phyloP scores from a whole-genome alignment of 2,113 vertebrate species.

The Daboia siamensis region DNA sequence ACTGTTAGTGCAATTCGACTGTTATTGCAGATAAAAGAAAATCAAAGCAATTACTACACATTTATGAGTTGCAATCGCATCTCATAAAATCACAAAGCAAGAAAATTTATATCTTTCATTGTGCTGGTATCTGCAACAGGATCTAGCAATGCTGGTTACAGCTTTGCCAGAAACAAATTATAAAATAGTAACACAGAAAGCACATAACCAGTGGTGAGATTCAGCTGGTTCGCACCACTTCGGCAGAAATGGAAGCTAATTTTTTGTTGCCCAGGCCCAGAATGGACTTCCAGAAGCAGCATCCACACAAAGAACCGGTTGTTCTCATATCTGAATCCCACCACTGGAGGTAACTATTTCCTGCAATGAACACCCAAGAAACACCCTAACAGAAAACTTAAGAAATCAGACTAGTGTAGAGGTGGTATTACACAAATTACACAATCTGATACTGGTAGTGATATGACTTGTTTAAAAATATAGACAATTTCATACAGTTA shows the following conservation, averaged over 20 bases:
- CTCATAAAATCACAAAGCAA: neutral
- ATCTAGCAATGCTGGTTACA: conserved; percentile 11
- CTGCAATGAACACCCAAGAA: neutral
- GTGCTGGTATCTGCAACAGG: neutral
- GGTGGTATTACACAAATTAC: neutral
- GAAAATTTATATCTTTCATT: neutral
- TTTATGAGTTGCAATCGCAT: neutral
- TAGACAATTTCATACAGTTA: neutral
- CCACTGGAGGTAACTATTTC: neutral
- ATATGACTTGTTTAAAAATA: neutral
- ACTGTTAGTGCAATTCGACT: no score
- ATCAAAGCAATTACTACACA: neutral
- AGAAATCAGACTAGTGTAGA: neutral
- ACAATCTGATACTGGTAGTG: neutral
- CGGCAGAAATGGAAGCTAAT: no score
- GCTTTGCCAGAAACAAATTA: conserved; percentile 16
- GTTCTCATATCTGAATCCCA: no score
- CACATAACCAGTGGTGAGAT: neutral
- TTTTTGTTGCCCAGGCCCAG: no score
- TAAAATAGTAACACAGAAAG: conserved; percentile 12
- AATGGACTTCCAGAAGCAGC: no score
- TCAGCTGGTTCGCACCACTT: no score
- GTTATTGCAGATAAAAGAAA: neutral
- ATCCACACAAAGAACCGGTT: no score
- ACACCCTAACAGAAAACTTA: neutral